phyloP scores from a whole-genome alignment of 2,113 vertebrate species.

The Myotis yumanensis region DNA sequence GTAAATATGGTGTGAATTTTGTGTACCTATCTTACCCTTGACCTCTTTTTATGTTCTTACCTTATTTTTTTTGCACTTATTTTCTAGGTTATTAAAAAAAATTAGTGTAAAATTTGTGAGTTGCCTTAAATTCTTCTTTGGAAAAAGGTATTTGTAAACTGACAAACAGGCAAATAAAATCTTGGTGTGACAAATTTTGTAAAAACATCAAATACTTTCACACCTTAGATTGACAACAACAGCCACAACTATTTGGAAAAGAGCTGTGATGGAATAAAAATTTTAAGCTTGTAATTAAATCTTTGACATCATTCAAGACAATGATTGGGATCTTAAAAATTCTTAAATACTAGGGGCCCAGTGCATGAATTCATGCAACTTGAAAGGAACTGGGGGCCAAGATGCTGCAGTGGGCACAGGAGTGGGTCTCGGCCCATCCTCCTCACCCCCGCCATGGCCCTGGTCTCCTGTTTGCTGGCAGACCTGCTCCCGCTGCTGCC shows the following conservation, averaged over 20 bases:
- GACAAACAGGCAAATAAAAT: constrained; percentile 7
- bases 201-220: not conserved
- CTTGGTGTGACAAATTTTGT: not conserved
- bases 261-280: not conserved
- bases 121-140: not conserved
- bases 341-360: not conserved
- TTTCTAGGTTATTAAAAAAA: constrained; percentile 11
- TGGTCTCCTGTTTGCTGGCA: no score
- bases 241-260: not conserved
- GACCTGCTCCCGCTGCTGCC: no score
- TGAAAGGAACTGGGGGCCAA: no score
- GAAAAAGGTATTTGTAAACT: constrained; percentile 14
- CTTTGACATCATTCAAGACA: constrained; percentile 1
- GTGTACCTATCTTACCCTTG: not conserved
- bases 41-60: not conserved
- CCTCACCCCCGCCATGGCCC: no score
- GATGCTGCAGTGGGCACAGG: no score
- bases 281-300: constrained; percentile 10
- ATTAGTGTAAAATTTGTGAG: not conserved
- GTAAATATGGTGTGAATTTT: not conserved
- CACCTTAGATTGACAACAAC: not conserved
- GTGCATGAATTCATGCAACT: no score
- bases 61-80: constrained; percentile 1
- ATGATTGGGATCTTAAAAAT: not conserved
- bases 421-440: no score